Percentiles rank a stretch among this genome's conserved stretches.
These are phyloP conservation scores for Poliocrania exsul DNA, from an alignment of 2,797 vertebrate species.

Conservation along the genomic window DNA sequence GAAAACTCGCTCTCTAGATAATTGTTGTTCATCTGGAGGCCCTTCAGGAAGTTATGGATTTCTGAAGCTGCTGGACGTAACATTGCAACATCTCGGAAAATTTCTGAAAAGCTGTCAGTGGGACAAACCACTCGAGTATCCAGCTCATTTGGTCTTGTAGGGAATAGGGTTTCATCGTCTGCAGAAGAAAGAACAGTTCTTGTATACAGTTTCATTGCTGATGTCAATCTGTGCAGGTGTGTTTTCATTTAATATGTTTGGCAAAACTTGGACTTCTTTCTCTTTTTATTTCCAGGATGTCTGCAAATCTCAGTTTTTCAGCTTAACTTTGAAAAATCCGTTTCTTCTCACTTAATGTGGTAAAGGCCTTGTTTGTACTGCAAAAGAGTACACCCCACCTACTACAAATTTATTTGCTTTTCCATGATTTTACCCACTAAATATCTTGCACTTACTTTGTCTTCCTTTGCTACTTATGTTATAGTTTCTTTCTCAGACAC, in stretches of 20 bases:
- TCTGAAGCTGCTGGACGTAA: slow-evolving; percentile 76
- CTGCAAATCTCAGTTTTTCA: background rate
- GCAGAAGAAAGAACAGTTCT: background rate
- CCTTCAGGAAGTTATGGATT: slow-evolving; percentile 84
- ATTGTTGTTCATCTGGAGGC: slow-evolving; percentile 78
- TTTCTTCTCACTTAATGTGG: background rate
- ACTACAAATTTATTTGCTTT: background rate
- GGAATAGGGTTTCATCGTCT: slow-evolving; percentile 71
- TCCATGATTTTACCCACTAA: background rate
- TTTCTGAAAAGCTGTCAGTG: slow-evolving; percentile 61
- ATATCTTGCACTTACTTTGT: background rate
- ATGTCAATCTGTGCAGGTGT: background rate
- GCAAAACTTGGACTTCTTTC: background rate
- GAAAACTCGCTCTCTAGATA: slow-evolving; percentile 80
- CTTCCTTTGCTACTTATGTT: background rate
- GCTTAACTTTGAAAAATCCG: background rate
- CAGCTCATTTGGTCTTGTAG: slow-evolving; percentile 44
- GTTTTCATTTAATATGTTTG: background rate
- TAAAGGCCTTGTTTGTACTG: background rate
- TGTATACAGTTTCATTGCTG: background rate
- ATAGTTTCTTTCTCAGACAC: background rate
- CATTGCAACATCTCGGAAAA: slow-evolving; percentile 73
- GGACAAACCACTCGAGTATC: slow-evolving; percentile 71
- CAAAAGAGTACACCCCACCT: background rate
- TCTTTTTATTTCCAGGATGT: background rate